These are phyloP conservation scores for Eufriesea mexicana DNA, from an alignment of 1,140 invertebrate species.

Conservation along the genomic window DNA sequence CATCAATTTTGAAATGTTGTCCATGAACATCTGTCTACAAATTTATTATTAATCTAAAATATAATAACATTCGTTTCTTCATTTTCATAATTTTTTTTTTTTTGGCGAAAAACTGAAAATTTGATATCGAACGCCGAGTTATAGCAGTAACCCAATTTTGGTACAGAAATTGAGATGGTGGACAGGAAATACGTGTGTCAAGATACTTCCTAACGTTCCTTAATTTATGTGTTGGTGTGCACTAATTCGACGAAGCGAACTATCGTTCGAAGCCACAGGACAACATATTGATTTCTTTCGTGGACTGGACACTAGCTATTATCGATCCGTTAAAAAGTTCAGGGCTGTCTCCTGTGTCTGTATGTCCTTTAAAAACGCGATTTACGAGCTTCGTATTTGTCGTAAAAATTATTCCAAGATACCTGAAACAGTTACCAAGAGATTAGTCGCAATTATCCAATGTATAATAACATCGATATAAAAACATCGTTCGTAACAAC, in stretches of 20 bases:
- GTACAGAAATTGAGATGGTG: not conserved
- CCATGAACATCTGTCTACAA: too few species aligned
- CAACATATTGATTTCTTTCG: constrained; percentile 75
- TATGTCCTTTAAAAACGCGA: constrained; percentile 37
- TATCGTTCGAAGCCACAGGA: constrained; percentile 71
- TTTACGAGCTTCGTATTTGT: not conserved
- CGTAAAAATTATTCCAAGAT: not conserved
- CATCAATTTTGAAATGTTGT: too few species aligned
- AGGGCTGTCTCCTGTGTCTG: constrained; percentile 68
- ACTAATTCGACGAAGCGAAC: constrained; percentile 58
- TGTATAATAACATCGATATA: too few species aligned
- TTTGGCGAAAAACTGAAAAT: not conserved
- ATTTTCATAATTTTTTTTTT: not conserved
- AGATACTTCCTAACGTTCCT: constrained; percentile 26
- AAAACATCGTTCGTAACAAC: not conserved
- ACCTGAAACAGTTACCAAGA: not conserved
- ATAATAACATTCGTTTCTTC: too few species aligned
- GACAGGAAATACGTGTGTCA: not conserved
- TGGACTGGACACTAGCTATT: constrained; percentile 73
- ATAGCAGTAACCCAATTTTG: not conserved
- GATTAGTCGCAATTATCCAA: not conserved
- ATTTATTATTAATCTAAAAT: too few species aligned
- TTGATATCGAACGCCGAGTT: not conserved
- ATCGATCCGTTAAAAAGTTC: constrained; percentile 79
- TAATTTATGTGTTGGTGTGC: constrained; percentile 45